Evolutionary conservation across 2,797 vertebrate genomes (phyloP).

Genomic region (Syngnathus acus): DNA sequence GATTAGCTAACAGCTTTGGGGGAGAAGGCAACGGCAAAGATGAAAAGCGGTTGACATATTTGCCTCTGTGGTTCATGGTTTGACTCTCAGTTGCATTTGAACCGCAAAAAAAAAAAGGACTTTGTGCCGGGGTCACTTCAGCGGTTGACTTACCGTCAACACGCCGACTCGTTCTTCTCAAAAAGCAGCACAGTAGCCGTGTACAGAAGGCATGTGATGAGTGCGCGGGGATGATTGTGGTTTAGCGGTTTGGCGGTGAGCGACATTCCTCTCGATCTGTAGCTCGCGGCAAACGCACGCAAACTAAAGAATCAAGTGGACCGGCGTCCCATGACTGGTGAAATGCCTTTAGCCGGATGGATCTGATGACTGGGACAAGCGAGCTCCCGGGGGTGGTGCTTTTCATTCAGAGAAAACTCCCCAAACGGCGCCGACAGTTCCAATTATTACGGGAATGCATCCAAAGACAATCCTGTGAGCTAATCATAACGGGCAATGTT

Average conservation of each 20-base stretch:
- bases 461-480: background rate
- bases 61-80: no score
- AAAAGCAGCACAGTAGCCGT: constrained; percentile 52
- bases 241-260: constrained; percentile 21
- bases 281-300: background rate
- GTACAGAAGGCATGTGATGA: constrained; percentile 51
- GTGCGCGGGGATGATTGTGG: constrained; percentile 37
- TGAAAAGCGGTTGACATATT: no score
- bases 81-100: no score
- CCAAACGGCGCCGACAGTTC: background rate
- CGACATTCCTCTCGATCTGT: background rate
- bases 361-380: background rate
- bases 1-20: no score
- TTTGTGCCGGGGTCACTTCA: background rate
- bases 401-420: constrained; percentile 1
- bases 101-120: background rate
- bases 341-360: constrained; percentile 1
- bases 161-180: constrained; percentile 53
- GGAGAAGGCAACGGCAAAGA: no score
- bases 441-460: background rate
- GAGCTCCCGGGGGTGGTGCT: background rate
- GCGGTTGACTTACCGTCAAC: constrained; percentile 56
- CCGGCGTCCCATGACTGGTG: constrained; percentile 22
- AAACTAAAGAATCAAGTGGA: constrained; percentile 1
- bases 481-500: background rate